These are phyloP conservation scores for Pao palembangensis DNA, from an alignment of 2,113 vertebrate species.

Conservation along the genomic window DNA sequence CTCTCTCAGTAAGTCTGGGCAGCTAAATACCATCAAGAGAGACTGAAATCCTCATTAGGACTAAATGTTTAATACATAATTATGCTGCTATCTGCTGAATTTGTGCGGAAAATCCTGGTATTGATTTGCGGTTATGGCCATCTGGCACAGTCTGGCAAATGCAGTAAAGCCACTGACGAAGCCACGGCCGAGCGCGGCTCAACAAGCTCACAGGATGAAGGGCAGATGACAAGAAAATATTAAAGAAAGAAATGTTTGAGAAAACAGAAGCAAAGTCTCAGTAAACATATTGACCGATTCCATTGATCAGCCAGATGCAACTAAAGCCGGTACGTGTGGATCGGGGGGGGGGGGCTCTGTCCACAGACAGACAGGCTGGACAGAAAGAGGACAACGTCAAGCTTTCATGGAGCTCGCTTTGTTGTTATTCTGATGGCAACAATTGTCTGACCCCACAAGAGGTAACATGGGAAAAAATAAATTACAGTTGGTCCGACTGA, in stretches of 20 bases:
- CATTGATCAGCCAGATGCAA: conserved; percentile 54
- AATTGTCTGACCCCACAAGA: conserved; percentile 52
- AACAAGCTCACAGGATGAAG: conserved; percentile 53
- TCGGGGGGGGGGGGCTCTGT: conserved; percentile 15
- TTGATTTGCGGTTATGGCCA: conserved; percentile 54
- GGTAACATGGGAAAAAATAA: conserved; percentile 53
- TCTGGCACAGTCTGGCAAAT: conserved; percentile 29
- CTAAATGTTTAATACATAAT: conserved; percentile 53
- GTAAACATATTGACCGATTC: conserved; percentile 61
- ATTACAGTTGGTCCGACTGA: conserved; percentile 61
- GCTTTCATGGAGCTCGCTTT: conserved; percentile 54
- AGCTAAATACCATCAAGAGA: conserved; percentile 41
- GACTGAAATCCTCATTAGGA: conserved; percentile 9
- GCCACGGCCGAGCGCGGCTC: conserved; percentile 39
- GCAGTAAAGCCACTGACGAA: conserved; percentile 32
- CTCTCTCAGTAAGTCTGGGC: conserved; percentile 26
- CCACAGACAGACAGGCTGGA: conserved; percentile 27
- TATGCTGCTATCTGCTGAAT: conserved; percentile 39
- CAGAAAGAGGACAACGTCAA: conserved; percentile 34
- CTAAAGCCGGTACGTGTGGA: conserved; percentile 52
- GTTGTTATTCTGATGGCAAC: conserved; percentile 55
- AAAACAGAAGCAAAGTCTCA: conserved; percentile 44
- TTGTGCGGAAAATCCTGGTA: conserved; percentile 50
- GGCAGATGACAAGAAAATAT: conserved; percentile 39
- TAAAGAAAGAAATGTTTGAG: conserved; percentile 35